Base-by-base conservation (phyloP, 2,113 vertebrate species). In the Chamaea fasciata region DNA sequence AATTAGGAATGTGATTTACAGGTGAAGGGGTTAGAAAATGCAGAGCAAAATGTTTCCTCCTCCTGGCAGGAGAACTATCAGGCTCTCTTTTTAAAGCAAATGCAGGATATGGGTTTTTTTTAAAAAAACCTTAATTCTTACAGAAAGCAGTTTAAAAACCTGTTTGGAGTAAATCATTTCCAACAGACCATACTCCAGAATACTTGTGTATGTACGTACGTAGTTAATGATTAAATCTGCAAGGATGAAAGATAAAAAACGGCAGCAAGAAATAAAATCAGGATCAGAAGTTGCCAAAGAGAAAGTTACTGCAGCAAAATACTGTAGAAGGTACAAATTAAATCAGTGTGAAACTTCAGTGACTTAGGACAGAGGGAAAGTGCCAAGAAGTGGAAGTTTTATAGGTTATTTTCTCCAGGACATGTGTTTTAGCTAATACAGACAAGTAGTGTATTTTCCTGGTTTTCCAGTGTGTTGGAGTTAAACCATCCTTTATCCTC, bases 1-100 rank as follows among this genome's bases (percentile, higher is more conserved):
- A 73, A 83, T 95, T 77, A 83, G 78, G 64, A 73, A 70, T 63
- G 91, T 47, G 87, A 91, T 91, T 83, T 89, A 69, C 78, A 93
- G 91, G 77, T 85, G 55, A 76, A 89, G 89, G 81, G 84, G 78
- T 82, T 50, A 47, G 82, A 76, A 89, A 92, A 87, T 27, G 15
- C 2, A 28, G 42, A 39, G 37, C 33, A 26, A 70, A 87, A 80
- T 30, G 30, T 67, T 76, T 94, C 87, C 57, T 89, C 41, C 62
- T 87, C 7, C 84, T 65, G 37, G 11, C 15, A 28, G 71, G 69
- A 47, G 35, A 56, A 37, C 33, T 14, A 1, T 37, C 57, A 13
- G 27, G 9, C 22, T 80, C 39, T 39, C 13, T 60, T 83, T 67
- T 31, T 27, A 56, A 79, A 56, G 55, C 12, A 53, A n/a, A 24